Conservation (phyloP, 2,888 invertebrate genomes). For the Augochlorella aurata region DNA sequence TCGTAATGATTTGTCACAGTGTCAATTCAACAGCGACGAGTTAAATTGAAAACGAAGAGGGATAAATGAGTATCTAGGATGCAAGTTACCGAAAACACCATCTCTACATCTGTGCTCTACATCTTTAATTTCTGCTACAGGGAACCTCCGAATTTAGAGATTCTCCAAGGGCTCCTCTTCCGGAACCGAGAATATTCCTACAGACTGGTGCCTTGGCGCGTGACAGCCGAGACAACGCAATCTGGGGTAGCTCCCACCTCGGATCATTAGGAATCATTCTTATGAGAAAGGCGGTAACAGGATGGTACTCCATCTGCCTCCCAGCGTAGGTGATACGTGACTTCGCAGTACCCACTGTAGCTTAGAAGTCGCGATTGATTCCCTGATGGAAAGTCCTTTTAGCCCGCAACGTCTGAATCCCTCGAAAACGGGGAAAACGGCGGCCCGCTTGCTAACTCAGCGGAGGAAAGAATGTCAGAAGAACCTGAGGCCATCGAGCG, state of each 20-base stretch:
- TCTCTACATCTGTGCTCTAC: not conserved
- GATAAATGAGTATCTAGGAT: not conserved
- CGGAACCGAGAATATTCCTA: not conserved
- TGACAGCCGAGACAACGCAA: not conserved
- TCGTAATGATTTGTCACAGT: too few relatives aligned
- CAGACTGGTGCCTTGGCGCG: not conserved
- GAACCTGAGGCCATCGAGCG: not conserved
- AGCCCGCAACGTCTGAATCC: not conserved
- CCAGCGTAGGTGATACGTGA: not conserved
- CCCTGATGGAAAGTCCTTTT: not conserved
- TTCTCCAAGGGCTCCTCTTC: not conserved
- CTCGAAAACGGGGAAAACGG: not conserved
- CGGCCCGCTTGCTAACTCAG: not conserved
- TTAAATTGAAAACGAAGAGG: not conserved
- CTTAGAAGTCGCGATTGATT: not conserved
- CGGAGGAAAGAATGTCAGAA: not conserved
- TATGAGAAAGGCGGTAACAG: not conserved
- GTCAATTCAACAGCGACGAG: not conserved
- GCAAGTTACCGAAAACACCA: not conserved
- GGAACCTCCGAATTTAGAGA: not conserved
- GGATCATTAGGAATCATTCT: slow-evolving; percentile 1
- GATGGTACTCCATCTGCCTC: not conserved
- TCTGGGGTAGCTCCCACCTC: not conserved
- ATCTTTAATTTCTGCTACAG: not conserved
- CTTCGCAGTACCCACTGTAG: not conserved